A percentile compares a stretch with the other conserved stretches of the same genome.
Evolutionary conservation across 2,888 invertebrate genomes (phyloP).

Genomic region (Drosophila ochracea): DNA sequence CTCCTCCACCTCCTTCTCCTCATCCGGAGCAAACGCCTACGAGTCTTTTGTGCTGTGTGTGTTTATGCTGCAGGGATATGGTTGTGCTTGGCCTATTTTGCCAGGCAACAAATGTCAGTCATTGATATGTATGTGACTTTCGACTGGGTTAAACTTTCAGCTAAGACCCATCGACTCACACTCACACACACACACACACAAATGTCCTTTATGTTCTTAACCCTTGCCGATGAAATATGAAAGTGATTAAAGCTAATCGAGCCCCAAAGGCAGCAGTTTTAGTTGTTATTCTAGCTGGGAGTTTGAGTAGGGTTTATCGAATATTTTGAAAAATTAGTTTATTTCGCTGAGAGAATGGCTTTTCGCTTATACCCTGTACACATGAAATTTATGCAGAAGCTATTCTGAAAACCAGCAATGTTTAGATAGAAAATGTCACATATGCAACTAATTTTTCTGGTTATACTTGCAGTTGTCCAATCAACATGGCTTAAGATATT

Average conservation of each 20-base stretch:
- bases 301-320: background rate
- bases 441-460: background rate
- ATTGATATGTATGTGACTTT: conserved; percentile 40
- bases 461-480: background rate
- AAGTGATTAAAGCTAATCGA: conserved; percentile 37
- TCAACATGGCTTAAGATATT: background rate
- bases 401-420: too few species aligned
- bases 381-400: background rate
- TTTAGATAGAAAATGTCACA: background rate
- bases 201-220: conserved; percentile 25
- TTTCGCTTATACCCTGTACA: background rate
- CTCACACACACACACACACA: background rate
- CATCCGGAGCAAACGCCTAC: conserved; percentile 27
- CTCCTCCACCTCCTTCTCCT: background rate
- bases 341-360: conserved; percentile 4
- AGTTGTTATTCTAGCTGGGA: background rate
- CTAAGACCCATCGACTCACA: conserved; percentile 17
- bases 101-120: conserved; percentile 62
- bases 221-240: conserved; percentile 38
- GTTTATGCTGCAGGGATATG: conserved; percentile 46
- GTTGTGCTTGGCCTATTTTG: conserved; percentile 53
- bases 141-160: conserved; percentile 57
- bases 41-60: conserved; percentile 16
- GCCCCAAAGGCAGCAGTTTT: conserved; percentile 15
- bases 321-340: conserved; percentile 27